These are phyloP conservation scores for Hemitrygon akajei DNA, from an alignment of 2,797 vertebrate species.

Conservation along the genomic window DNA sequence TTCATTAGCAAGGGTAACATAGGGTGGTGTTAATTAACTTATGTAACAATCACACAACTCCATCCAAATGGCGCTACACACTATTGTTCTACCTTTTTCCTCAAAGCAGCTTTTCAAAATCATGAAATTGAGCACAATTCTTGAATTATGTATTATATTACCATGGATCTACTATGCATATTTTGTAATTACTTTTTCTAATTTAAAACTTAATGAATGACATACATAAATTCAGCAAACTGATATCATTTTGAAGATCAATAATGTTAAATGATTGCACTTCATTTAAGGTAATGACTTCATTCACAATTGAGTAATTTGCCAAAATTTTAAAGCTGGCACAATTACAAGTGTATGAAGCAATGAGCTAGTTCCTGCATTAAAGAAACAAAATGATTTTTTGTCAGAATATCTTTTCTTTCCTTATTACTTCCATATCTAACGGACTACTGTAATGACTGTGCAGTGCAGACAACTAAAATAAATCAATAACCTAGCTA, in stretches of 20 bases:
- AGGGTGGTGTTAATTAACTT: neutral
- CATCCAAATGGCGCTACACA: neutral
- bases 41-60: neutral
- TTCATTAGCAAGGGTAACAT: neutral
- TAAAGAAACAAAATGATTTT: constrained; percentile 28
- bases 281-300: constrained; percentile 33
- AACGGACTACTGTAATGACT: neutral
- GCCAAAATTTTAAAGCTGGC: constrained; percentile 23
- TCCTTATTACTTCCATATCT: neutral
- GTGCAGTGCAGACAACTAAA: neutral
- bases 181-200: constrained; percentile 20
- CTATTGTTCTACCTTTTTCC: neutral
- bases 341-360: neutral
- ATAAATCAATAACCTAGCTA: constrained; percentile 16
- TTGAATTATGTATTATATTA: constrained; percentile 35
- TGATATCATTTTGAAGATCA: constrained; percentile 32
- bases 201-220: constrained; percentile 33
- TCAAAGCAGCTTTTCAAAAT: neutral
- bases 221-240: constrained; percentile 28
- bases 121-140: neutral
- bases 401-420: neutral
- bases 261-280: constrained; percentile 19
- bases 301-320: constrained; percentile 26
- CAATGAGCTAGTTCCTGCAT: constrained; percentile 5
- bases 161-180: neutral